phyloP scores from a whole-genome alignment of 2,113 vertebrate species.

The Echinops telfairi region DNA sequence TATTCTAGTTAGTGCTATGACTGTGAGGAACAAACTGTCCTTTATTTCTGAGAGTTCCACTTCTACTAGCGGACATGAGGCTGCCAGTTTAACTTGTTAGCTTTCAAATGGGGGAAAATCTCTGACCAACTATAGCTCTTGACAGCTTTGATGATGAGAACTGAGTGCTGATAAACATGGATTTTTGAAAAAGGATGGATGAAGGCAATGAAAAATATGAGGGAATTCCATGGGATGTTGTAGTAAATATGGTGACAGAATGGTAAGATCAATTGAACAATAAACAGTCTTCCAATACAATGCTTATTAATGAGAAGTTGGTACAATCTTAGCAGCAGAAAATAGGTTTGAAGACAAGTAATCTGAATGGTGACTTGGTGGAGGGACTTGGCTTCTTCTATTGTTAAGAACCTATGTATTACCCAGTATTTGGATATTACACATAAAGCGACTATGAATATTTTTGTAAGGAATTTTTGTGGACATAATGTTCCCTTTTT shows the following conservation, averaged over 20 bases:
- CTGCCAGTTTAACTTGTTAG: background rate
- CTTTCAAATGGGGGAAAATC: background rate
- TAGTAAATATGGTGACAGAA: background rate
- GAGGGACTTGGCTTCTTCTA: background rate
- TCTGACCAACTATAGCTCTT: background rate
- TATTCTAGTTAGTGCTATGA: background rate
- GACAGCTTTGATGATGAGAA: background rate
- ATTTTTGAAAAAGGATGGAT: background rate
- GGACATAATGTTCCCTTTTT: conserved; percentile 30
- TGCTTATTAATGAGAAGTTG: background rate
- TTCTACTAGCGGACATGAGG: background rate
- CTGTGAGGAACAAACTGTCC: background rate
- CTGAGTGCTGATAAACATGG: background rate
- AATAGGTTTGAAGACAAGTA: background rate
- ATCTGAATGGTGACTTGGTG: too few species aligned
- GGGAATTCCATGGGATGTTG: background rate
- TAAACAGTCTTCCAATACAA: background rate
- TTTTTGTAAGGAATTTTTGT: background rate
- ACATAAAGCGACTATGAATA: background rate
- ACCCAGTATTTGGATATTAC: too few species aligned
- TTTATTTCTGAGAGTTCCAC: background rate
- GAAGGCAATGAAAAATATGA: conserved; percentile 8
- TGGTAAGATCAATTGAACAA: background rate
- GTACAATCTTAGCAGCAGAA: background rate
- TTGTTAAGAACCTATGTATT: background rate